Evolutionary conservation across 2,113 vertebrate genomes (phyloP), one percentile per base, ranked within the genome.

Genomic region (Phalacrocorax aristotelis): DNA sequence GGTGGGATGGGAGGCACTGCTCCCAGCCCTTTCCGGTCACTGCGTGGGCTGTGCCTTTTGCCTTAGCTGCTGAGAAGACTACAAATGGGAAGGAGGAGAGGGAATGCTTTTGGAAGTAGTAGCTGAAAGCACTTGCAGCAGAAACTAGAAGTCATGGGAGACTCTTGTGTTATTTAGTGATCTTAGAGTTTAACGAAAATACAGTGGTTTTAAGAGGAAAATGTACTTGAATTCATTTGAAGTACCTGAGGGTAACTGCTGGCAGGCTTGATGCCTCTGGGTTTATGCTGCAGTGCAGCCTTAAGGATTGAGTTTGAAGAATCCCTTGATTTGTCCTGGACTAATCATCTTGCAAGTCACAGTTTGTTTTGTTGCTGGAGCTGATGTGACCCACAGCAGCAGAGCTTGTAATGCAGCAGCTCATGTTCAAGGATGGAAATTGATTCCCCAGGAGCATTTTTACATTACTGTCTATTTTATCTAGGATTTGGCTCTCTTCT

Each of bases 11-110:
- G 36, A 75, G 25, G 69, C 20, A 3, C 10, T 20, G 42, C 22
- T 51, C 27, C 3, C 2, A 5, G 55, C 65, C 32, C 15, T n/a
- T 64, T 61, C 32, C 48, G 17, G 19, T 89, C 3, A 1, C 64
- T 15, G 30, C 8, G 21, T 68, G 84, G 57, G 19, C 55, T 85
- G 11, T 0, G 0, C 1, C 4, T 68, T 38, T 60, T 88, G 57
- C 12, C 38, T 42, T 38, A 27, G 69, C 52, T 64, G 38, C n/a
- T 5, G 34, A 55, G 62, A 32, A 13, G 36, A 38, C 60, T 77
- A 5, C 26, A 17, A 13, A 13, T 0, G 1, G 30, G 26, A 46
- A 70, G 32, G 32, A 55, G 20, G 36, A 61, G 60, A 48, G 19
- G n/a, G 58, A 89, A 30, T 0, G 2, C 42, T 80, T 64, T 62